Conservation (phyloP, 2,797 vertebrate species). For the Hapalemur alaotrensis region DNA sequence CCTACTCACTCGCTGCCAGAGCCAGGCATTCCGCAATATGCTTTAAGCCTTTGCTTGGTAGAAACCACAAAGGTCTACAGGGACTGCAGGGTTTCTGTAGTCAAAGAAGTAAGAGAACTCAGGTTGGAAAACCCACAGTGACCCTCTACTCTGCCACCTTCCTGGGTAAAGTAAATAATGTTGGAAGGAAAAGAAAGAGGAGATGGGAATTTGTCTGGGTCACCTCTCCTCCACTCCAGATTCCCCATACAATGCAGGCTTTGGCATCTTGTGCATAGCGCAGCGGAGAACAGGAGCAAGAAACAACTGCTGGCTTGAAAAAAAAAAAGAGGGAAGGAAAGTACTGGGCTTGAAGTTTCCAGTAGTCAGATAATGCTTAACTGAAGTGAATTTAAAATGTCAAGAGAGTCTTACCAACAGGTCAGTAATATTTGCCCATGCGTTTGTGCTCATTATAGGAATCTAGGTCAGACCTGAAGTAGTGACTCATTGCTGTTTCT, state of each 20-base stretch:
- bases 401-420: background rate
- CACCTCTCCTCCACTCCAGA: background rate
- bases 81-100: background rate
- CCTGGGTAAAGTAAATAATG: background rate
- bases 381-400: slow-evolving; percentile 12
- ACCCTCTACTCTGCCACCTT: background rate
- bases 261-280: background rate
- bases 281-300: background rate
- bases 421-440: background rate
- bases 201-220: background rate
- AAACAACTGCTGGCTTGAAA: background rate
- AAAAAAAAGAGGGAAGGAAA: background rate
- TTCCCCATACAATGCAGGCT: too few relatives aligned
- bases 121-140: background rate
- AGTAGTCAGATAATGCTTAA: background rate
- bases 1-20: background rate
- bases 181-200: background rate
- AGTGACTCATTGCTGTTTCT: slow-evolving; percentile 5
- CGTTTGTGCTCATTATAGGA: slow-evolving; percentile 1
- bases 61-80: background rate
- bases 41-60: background rate
- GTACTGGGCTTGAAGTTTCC: background rate
- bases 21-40: background rate
- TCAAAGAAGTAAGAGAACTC: background rate
- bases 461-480: background rate